Percentiles rank a stretch among this genome's conserved stretches.
Evolutionary conservation across 2,797 vertebrate genomes (phyloP).

Genomic region (Hydrophis major): DNA sequence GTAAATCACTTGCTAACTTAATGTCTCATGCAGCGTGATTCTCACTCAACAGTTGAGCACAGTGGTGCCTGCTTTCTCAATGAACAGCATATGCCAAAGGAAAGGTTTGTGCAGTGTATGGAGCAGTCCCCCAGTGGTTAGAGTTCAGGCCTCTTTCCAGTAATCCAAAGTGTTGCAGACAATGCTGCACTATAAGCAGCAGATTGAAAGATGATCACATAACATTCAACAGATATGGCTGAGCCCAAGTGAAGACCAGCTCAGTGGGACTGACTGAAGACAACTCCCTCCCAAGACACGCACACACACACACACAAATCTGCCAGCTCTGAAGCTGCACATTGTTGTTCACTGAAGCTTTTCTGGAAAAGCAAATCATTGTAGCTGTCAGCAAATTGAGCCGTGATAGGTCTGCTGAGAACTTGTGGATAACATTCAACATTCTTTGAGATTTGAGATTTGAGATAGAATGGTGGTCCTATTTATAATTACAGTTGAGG

Average conservation of each 20-base stretch:
- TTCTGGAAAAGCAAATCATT: not conserved
- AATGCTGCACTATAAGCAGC: not conserved
- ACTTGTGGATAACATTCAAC: not conserved
- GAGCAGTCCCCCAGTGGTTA: not conserved
- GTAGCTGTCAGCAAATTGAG: not conserved
- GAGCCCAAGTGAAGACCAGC: not conserved
- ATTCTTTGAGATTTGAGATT: not conserved
- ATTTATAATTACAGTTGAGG: too few species aligned
- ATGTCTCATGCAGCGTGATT: not conserved
- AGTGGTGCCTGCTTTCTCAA: not conserved
- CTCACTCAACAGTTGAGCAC: not conserved
- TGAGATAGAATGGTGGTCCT: not conserved
- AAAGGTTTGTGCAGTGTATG: not conserved
- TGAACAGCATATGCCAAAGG: not conserved
- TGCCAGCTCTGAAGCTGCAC: not conserved
- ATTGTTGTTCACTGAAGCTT: not conserved
- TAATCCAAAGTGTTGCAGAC: not conserved
- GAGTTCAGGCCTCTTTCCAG: not conserved
- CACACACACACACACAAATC: not conserved
- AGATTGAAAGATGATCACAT: not conserved
- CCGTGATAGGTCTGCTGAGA: not conserved
- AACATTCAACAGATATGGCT: not conserved
- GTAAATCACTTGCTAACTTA: not conserved
- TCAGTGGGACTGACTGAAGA: not conserved
- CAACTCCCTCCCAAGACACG: not conserved